Conservation (phyloP, 1,140 invertebrate genomes). For the Tyrophagus putrescentiae region DNA sequence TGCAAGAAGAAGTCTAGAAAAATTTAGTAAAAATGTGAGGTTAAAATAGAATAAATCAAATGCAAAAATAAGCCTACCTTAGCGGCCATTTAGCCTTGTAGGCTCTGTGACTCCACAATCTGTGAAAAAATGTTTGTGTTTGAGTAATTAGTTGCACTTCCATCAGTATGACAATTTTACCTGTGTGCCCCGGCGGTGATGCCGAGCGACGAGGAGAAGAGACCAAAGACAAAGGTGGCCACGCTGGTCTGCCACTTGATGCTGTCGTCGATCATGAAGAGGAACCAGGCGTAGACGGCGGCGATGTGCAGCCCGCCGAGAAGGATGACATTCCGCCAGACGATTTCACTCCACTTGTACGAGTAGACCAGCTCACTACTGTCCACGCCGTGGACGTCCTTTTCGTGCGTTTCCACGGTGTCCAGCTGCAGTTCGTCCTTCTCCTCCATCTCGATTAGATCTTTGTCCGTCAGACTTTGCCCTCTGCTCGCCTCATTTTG, state of each 20-base stretch:
- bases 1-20: constrained; percentile 32
- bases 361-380: neutral
- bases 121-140: too few relatives aligned
- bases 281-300: constrained; percentile 65
- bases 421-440: constrained; percentile 4
- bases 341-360: constrained; percentile 11
- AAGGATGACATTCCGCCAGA: constrained; percentile 45
- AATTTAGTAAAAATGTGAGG: neutral
- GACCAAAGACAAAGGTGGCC: constrained; percentile 30
- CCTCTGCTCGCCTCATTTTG: neutral
- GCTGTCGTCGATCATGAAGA: constrained; percentile 48
- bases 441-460: neutral
- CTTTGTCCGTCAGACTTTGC: neutral
- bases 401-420: neutral
- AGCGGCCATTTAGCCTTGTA: constrained; percentile 42
- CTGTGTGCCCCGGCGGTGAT: constrained; percentile 82
- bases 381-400: neutral
- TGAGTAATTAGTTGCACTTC: constrained; percentile 93
- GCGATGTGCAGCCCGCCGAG: constrained; percentile 66
- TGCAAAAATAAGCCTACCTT: constrained; percentile 53
- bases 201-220: constrained; percentile 30
- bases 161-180: constrained; percentile 79
- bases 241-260: constrained; percentile 58
- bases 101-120: constrained; percentile 42
- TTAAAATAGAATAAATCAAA: constrained; percentile 15